phyloP scores from a whole-genome alignment of 30 jellyfish, hydroid and myxozoan species.

The Chrysaora quinquecirrha region DNA sequence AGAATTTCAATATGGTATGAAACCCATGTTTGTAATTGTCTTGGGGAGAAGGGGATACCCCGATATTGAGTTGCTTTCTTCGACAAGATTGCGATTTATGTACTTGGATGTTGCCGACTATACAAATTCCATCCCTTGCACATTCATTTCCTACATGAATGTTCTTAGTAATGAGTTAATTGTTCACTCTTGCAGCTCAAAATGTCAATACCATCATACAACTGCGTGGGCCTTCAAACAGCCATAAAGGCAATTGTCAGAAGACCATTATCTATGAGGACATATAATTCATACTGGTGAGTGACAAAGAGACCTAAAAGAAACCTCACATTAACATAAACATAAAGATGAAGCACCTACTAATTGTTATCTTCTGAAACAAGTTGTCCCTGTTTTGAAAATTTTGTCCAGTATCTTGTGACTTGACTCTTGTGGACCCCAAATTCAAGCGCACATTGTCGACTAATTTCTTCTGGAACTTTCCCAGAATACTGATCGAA shows the following conservation, averaged over 20 bases:
- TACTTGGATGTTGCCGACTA: no score
- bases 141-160: no score
- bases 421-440: not conserved
- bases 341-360: no score
- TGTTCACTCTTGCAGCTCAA: not conserved
- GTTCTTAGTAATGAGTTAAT: no score
- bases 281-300: not conserved
- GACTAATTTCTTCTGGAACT: not conserved
- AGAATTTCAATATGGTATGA: slow-evolving; percentile 5
- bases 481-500: not conserved
- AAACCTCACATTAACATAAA: no score
- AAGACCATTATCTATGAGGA: not conserved
- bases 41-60: no score
- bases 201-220: not conserved
- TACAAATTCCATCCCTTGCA: no score
- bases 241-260: not conserved
- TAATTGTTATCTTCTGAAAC: no score
- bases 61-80: no score
- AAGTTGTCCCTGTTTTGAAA: not conserved
- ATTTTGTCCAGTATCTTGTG: not conserved
- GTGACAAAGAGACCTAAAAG: no score
- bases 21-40: no score
- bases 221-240: slow-evolving; percentile 2
- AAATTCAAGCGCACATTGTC: slow-evolving; percentile 3
- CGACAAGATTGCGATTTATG: no score